These are phyloP conservation scores for Epicauta chinensis DNA, from an alignment of 1,140 invertebrate species.

Conservation along the genomic window DNA sequence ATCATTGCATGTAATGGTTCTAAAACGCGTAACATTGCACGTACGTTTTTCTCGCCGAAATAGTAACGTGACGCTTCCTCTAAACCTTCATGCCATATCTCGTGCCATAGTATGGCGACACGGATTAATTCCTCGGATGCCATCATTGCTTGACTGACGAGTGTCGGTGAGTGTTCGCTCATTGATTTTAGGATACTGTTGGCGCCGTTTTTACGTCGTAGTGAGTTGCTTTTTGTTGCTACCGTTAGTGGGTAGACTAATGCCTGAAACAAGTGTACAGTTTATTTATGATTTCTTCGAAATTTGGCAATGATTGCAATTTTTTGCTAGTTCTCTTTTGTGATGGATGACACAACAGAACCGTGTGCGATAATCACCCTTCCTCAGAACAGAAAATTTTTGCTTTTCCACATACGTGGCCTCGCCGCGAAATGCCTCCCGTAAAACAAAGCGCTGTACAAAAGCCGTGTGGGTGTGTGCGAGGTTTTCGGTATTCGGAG, in stretches of 20 bases:
- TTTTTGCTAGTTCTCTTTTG: no score
- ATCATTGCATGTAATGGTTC: conserved; percentile 94
- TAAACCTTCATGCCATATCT: conserved; percentile 97
- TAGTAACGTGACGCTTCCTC: conserved; percentile 95
- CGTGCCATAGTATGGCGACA: conserved; percentile 98
- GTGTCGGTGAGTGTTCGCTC: conserved; percentile 83
- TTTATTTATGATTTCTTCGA: no score
- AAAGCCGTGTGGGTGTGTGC: no score
- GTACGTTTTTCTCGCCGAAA: conserved; percentile 91
- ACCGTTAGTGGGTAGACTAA: conserved; percentile 96
- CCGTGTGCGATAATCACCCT: no score
- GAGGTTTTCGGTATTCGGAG: no score
- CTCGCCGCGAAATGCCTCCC: no score
- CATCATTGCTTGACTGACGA: conserved; percentile 92
- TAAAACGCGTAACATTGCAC: conserved; percentile 92
- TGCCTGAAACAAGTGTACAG: no score
- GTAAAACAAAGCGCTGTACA: no score
- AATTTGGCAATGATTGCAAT: no score
- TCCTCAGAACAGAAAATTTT: no score
- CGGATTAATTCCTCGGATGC: conserved; percentile 96
- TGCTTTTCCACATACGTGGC: no score
- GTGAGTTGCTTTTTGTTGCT: conserved; percentile 82
- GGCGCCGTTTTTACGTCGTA: conserved; percentile 81
- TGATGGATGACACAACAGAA: no score
- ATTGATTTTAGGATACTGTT: conserved; percentile 94